Evolutionary conservation across 1,140 invertebrate genomes (phyloP).

Genomic region (Drosophila suzukii): DNA sequence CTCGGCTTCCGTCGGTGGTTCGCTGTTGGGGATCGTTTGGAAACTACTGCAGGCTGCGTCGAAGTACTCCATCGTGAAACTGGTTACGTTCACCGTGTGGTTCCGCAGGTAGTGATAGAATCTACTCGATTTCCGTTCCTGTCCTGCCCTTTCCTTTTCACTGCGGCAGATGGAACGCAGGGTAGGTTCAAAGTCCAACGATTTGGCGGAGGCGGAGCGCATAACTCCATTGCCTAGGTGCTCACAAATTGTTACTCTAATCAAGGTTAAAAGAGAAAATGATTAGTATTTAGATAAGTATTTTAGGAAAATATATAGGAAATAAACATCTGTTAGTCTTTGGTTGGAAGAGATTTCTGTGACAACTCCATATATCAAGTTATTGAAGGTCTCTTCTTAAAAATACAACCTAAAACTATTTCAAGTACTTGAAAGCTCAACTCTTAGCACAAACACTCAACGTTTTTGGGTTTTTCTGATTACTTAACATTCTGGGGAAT

Average conservation of each 20-base stretch:
- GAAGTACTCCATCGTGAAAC: slow-evolving; percentile 61
- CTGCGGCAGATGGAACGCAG: slow-evolving; percentile 86
- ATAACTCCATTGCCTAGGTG: slow-evolving; percentile 53
- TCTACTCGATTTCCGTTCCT: slow-evolving; percentile 85
- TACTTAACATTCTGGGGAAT: not conserved
- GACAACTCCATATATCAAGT: no score
- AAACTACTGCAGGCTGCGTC: slow-evolving; percentile 66
- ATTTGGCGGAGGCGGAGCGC: slow-evolving; percentile 48
- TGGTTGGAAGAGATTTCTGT: no score
- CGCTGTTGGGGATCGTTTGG: slow-evolving; percentile 7
- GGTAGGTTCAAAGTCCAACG: slow-evolving; percentile 86
- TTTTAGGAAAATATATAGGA: no score
- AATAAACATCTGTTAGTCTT: no score
- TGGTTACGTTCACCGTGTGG: slow-evolving; percentile 48
- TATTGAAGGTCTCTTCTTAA: not conserved
- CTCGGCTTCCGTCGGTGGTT: slow-evolving; percentile 11
- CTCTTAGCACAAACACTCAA: not conserved
- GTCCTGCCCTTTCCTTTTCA: slow-evolving; percentile 85
- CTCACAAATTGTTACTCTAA: slow-evolving; percentile 40
- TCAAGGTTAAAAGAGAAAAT: not conserved
- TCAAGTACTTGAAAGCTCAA: not conserved
- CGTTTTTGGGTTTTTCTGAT: not conserved
- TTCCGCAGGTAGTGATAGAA: slow-evolving; percentile 87
- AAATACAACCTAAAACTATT: no score
- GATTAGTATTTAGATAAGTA: no score